Percentiles rank a stretch among this genome's conserved stretches.
Evolutionary conservation across 35 echinoderm and acorn worm species (phyloP).

Genomic region (Patiria miniata): DNA sequence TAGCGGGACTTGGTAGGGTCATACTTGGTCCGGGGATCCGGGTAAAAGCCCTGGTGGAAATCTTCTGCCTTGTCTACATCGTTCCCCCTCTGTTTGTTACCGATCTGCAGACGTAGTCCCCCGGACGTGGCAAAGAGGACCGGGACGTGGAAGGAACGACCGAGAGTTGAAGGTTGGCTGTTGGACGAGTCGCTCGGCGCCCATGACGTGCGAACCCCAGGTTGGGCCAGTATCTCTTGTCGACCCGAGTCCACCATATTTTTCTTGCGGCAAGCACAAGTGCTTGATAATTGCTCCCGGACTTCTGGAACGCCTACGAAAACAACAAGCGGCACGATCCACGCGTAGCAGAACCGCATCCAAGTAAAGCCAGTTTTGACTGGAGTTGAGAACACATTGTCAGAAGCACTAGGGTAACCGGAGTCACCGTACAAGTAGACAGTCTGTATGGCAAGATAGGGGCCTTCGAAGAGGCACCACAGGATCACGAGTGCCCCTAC

Average conservation of each 20-base stretch:
- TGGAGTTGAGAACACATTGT: not conserved
- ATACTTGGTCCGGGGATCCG: not conserved
- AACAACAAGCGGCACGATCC: constrained; percentile 19
- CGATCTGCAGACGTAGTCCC: constrained; percentile 28
- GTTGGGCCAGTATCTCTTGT: constrained; percentile 17
- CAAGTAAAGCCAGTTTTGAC: constrained; percentile 16
- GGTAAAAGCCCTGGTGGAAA: not conserved
- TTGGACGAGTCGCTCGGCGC: not conserved
- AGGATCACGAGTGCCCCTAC: not conserved
- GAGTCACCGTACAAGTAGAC: constrained; percentile 8
- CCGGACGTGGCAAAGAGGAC: constrained; percentile 32
- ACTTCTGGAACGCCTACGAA: constrained; percentile 9
- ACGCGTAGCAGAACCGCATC: constrained; percentile 36
- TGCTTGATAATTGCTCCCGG: constrained; percentile 1
- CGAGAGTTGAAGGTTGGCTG: constrained; percentile 2
- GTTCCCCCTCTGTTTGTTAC: constrained; percentile 3
- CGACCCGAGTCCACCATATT: constrained; percentile 32
- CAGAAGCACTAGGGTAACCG: not conserved
- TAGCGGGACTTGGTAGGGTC: constrained; percentile 14
- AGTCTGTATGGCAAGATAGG: constrained; percentile 12
- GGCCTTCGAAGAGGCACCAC: constrained; percentile 38
- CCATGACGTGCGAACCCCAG: constrained; percentile 26
- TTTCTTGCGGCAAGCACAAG: constrained; percentile 9
- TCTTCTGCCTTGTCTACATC: constrained; percentile 18
- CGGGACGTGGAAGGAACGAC: constrained; percentile 28